Percentiles rank a stretch among this genome's conserved stretches.
These are phyloP conservation scores for Marronus borbonicus DNA, from an alignment of 2,888 invertebrate genomes.

Conservation along the genomic window DNA sequence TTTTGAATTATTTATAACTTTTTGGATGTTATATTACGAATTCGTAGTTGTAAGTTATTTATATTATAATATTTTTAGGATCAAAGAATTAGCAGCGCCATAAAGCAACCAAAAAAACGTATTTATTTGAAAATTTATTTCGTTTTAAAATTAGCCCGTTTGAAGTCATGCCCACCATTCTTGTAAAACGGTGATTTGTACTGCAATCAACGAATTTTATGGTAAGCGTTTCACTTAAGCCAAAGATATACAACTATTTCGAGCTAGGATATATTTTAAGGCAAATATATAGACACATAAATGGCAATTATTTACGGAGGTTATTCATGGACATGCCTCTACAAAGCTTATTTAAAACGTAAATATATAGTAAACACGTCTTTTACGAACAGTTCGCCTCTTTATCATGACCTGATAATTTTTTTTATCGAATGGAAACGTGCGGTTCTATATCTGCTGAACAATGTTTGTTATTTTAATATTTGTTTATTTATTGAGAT, in stretches of 20 bases:
- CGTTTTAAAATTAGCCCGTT: conserved; percentile 37
- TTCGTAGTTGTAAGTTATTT: conserved; percentile 8
- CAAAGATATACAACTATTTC: conserved; percentile 44
- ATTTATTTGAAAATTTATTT: conserved; percentile 27
- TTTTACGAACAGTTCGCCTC: not conserved
- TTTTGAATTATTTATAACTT: no score
- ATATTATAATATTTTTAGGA: conserved; percentile 8
- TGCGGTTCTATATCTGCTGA: not conserved
- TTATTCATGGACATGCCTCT: conserved; percentile 13
- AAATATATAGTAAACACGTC: conserved; percentile 4
- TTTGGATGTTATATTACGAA: not conserved
- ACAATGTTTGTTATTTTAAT: not conserved
- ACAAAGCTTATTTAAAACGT: conserved; percentile 9
- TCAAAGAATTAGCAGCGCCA: conserved; percentile 6
- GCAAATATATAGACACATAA: conserved; percentile 38
- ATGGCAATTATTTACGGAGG: conserved; percentile 35
- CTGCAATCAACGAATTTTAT: conserved; percentile 46
- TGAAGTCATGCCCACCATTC: conserved; percentile 33
- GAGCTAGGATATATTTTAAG: conserved; percentile 22
- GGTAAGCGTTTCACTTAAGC: conserved; percentile 45
- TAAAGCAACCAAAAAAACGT: conserved; percentile 9
- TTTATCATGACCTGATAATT: no score
- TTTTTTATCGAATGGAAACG: no score
- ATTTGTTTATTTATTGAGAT: no score
- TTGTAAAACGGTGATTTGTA: conserved; percentile 39